These are phyloP conservation scores for Pardosa pseudoannulata DNA, from an alignment of 2,888 invertebrate species.

Conservation along the genomic window DNA sequence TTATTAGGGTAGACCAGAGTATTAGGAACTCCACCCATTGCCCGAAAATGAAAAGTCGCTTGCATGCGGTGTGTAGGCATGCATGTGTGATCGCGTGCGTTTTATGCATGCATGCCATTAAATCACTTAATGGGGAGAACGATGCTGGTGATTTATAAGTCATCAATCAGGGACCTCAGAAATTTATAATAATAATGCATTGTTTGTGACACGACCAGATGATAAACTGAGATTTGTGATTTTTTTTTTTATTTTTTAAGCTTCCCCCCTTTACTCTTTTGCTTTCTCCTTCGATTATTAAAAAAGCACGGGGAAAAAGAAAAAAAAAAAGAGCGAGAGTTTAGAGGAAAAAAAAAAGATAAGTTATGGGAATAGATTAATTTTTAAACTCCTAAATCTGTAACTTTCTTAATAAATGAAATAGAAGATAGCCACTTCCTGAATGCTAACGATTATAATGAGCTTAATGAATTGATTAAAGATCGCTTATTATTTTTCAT, in stretches of 20 bases:
- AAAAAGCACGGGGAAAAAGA: conserved; percentile 18
- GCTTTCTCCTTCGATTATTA: conserved; percentile 31
- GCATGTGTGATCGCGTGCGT: conserved; percentile 45
- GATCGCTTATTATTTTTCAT: conserved; percentile 67
- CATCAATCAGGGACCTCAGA: conserved; percentile 63
- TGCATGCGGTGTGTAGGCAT: conserved; percentile 44
- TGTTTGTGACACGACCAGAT: conserved; percentile 71
- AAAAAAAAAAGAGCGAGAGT: neutral
- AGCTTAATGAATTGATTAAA: conserved; percentile 72
- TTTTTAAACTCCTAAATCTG: conserved; percentile 69
- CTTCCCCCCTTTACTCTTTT: conserved; percentile 26
- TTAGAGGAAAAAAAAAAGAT: conserved; percentile 16
- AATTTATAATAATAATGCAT: conserved; percentile 73
- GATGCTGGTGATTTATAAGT: conserved; percentile 71
- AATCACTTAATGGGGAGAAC: conserved; percentile 68
- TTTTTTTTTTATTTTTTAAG: conserved; percentile 26
- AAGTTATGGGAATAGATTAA: conserved; percentile 57
- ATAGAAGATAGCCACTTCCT: conserved; percentile 47
- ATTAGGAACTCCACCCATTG: conserved; percentile 66
- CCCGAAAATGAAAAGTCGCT: conserved; percentile 62
- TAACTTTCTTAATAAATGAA: conserved; percentile 72
- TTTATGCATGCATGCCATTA: conserved; percentile 70
- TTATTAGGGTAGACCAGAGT: conserved; percentile 67
- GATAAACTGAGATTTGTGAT: conserved; percentile 70
- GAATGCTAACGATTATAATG: conserved; percentile 66